Percentiles rank a stretch among this genome's conserved stretches.
These are phyloP conservation scores for Apodemia mormo DNA, from an alignment of 2,888 invertebrate genomes.

Conservation along the genomic window DNA sequence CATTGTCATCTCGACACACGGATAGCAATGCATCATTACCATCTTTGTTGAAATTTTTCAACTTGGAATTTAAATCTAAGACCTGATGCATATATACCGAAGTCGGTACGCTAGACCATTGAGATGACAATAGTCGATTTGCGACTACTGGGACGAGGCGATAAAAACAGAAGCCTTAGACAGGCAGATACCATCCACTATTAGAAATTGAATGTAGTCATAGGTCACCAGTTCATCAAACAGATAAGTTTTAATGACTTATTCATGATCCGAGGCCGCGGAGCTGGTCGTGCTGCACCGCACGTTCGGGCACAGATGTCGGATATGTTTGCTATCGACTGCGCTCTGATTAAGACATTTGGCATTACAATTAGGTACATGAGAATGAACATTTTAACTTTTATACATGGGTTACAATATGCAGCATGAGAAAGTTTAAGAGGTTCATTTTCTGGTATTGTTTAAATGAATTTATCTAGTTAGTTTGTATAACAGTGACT, in stretches of 20 bases:
- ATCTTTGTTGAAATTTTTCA: too few relatives aligned
- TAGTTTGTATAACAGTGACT: too few relatives aligned
- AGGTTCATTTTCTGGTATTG: too few relatives aligned
- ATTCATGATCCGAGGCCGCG: conserved; percentile 51
- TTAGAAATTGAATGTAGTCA: conserved; percentile 49
- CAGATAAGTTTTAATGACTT: conserved; percentile 64
- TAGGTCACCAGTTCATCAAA: conserved; percentile 57
- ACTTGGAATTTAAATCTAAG: too few relatives aligned
- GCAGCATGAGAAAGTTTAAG: too few relatives aligned
- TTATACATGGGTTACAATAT: neutral
- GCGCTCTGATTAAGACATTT: conserved; percentile 11
- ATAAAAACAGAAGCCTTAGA: neutral
- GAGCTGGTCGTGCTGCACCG: conserved; percentile 42
- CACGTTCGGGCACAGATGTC: conserved; percentile 42
- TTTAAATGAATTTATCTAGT: too few relatives aligned
- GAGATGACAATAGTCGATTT: too few relatives aligned
- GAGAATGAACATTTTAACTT: neutral
- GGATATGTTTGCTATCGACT: conserved; percentile 13
- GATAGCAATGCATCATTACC: too few relatives aligned
- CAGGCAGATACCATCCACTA: neutral
- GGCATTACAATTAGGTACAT: neutral
- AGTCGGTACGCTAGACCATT: too few relatives aligned
- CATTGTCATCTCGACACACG: too few relatives aligned
- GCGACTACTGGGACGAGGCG: neutral
- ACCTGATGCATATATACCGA: too few relatives aligned